Evolutionary conservation across 2,797 vertebrate species (phyloP).

Genomic region (Loriculus beryllinus): DNA sequence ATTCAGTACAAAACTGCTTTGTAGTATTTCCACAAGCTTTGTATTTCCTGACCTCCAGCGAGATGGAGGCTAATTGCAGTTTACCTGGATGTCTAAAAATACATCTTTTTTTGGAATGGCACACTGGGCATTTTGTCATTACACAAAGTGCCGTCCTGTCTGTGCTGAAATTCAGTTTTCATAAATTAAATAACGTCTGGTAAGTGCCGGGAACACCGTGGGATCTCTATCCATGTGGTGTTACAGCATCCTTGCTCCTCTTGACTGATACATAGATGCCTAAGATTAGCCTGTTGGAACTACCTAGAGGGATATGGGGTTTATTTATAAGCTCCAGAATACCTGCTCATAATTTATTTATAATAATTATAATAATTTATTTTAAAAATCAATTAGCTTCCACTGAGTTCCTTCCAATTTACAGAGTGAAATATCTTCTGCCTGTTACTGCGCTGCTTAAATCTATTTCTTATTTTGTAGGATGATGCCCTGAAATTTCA

Average conservation of each 20-base stretch:
- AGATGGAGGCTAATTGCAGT: not conserved
- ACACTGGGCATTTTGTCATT: not conserved
- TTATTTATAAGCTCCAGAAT: not conserved
- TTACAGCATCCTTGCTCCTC: not conserved
- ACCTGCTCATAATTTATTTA: conserved; percentile 21
- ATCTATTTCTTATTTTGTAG: not conserved
- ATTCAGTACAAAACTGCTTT: not conserved
- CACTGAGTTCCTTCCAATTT: not conserved
- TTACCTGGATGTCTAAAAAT: not conserved
- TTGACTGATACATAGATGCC: not conserved
- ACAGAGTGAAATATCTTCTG: not conserved
- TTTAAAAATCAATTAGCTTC: conserved; percentile 12
- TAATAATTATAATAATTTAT: not conserved
- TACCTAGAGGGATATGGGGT: not conserved
- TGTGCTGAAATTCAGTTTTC: not conserved
- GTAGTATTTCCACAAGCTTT: not conserved
- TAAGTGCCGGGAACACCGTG: not conserved
- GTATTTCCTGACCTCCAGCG: not conserved
- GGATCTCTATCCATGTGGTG: not conserved
- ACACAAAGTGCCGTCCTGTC: rapidly evolving
- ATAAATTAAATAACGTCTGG: not conserved
- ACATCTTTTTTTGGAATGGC: not conserved
- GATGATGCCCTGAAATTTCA: not conserved
- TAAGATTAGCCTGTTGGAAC: not conserved
- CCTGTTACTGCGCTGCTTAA: not conserved